Evolutionary conservation across 1,140 invertebrate species (phyloP).

Genomic region (Bicyclus anynana): DNA sequence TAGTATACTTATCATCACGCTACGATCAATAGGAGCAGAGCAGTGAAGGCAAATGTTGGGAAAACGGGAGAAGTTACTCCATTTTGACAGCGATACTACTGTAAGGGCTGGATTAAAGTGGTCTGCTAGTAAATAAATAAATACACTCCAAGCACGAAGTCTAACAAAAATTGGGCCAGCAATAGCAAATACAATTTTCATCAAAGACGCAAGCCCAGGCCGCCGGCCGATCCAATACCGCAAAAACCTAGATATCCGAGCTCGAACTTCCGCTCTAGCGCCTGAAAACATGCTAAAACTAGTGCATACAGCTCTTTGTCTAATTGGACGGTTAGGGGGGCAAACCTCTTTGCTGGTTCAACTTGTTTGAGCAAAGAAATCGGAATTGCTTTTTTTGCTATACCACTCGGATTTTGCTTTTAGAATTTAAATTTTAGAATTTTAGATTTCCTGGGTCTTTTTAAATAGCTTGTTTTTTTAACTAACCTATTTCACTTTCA

Average conservation of each 20-base stretch:
- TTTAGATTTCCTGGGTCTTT: background rate
- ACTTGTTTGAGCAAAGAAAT: slow-evolving; percentile 13
- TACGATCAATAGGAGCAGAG: too few species aligned
- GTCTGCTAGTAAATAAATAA: too few species aligned
- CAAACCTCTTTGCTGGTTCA: slow-evolving; percentile 21
- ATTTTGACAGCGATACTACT: too few species aligned
- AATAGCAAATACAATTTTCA: too few species aligned
- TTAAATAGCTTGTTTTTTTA: too few species aligned
- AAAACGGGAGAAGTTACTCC: too few species aligned
- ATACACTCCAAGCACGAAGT: too few species aligned
- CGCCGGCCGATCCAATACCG: background rate
- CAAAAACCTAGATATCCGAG: slow-evolving; percentile 3
- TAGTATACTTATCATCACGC: too few species aligned
- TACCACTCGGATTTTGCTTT: background rate
- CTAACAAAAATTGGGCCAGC: too few species aligned
- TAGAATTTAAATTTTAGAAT: background rate
- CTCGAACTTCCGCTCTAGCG: slow-evolving; percentile 1
- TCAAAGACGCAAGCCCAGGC: background rate
- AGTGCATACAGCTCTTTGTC: slow-evolving; percentile 21
- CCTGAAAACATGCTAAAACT: slow-evolving; percentile 14
- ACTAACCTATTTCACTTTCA: too few species aligned
- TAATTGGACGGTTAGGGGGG: slow-evolving; percentile 24
- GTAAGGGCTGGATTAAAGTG: too few species aligned
- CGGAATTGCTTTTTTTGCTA: background rate
- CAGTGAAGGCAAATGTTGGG: too few species aligned